phyloP scores from a whole-genome alignment of 37 sponge, comb jelly and placozoan genomes.

The Halisarca cf. caerulea region DNA sequence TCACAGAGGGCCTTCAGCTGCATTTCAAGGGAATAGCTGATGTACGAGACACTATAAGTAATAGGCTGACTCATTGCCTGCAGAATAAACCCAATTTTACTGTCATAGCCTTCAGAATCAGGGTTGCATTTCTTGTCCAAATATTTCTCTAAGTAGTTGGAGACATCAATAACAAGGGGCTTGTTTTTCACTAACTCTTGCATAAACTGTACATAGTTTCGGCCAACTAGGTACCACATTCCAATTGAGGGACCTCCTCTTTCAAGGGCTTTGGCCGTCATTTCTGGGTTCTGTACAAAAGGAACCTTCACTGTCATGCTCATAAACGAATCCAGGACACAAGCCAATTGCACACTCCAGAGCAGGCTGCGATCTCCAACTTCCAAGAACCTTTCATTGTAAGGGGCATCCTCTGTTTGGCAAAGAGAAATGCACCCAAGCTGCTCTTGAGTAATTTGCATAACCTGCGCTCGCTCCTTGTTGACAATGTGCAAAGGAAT shows the following conservation, averaged over 20 bases:
- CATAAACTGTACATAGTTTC: not conserved
- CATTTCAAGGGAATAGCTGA: conserved; percentile 33
- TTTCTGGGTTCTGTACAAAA: not conserved
- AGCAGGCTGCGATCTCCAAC: not conserved
- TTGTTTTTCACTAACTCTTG: not conserved
- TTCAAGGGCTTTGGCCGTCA: conserved; percentile 7
- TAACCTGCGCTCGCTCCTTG: not conserved
- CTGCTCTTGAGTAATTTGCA: not conserved
- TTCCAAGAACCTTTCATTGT: not conserved
- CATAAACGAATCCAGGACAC: conserved; percentile 4
- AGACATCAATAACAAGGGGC: conserved; percentile 2
- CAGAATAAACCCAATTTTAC: not conserved
- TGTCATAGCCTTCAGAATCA: not conserved
- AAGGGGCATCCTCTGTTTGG: not conserved
- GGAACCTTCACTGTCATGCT: conserved; percentile 10
- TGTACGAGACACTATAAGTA: conserved; percentile 3
- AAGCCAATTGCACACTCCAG: not conserved
- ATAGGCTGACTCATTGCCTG: not conserved
- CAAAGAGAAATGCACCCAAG: not conserved
- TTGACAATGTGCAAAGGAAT: not conserved
- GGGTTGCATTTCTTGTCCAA: not conserved
- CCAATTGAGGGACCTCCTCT: not conserved
- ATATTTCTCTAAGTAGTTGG: conserved; percentile 5
- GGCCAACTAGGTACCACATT: not conserved
- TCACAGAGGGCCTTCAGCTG: conserved; percentile 14